Evolutionary conservation across 53 echinoderm and acorn worm genomes (phyloP), one percentile per base, ranked within the genome.

Genomic region (Apostichopus leukothele): DNA sequence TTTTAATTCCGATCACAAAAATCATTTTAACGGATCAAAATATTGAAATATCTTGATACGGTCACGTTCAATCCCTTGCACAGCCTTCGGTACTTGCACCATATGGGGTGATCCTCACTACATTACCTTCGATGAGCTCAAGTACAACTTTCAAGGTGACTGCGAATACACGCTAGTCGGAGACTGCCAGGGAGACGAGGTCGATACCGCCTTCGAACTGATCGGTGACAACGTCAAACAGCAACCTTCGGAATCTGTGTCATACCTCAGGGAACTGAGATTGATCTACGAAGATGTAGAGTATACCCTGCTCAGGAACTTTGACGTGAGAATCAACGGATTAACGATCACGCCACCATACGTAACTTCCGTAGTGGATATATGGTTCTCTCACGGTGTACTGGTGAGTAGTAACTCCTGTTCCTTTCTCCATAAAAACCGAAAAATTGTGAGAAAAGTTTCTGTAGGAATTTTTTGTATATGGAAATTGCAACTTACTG

Each of bases 81-180:
- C 60, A 94, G 94, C 55, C 23, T 90, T 84, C 25, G 86, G 67
- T 5, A 86, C 89, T 25, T 96, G 96, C 86, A 92, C 94, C 2
- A 89, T 93, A 26, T 96, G 96, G 96, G 96, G 96, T 20, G 96
- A 96, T 68, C 96, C 96, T 51, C 96, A 96, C 84, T 96, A 96
- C 92, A 93, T 94, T 87, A 96, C 96, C 23, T 94, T 96, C 87
- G 96, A 96, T 77, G 86, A 76, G 6, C 53, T 67, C 67, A 76
- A 50, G 53, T 96, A 93, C 86, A 88, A 96, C 94, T 96, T 91
- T 90, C 96, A 96, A 53, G 96, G 96, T 18, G 96, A 94, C 88
- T 96, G 96, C 60, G 94, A 93, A 27, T 93, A 96, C 91, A 96
- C 94, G 3, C 88, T 96, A 13, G 90, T 94, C 78, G 89, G 90